phyloP scores from a whole-genome alignment of 2,888 invertebrate species.

The Chydorus sphaericus region DNA sequence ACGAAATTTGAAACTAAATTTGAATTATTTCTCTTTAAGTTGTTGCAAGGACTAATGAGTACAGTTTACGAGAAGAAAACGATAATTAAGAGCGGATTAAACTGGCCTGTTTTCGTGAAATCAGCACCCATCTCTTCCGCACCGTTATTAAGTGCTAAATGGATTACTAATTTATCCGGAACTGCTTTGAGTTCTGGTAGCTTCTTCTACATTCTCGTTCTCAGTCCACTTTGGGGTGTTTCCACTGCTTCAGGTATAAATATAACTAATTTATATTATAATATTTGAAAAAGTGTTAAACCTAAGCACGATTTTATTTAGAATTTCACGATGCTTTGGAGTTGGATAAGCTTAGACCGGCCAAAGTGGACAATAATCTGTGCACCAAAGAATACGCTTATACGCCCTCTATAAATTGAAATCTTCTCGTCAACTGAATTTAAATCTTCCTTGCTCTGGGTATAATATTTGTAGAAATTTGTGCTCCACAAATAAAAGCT shows the following conservation, averaged over 20 bases:
- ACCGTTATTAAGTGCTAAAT: background rate
- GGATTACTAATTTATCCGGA: background rate
- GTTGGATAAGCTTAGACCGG: background rate
- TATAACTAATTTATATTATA: too few relatives aligned
- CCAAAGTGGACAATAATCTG: background rate
- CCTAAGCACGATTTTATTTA: too few relatives aligned
- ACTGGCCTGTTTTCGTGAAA: background rate
- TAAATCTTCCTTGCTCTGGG: background rate
- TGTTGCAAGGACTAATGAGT: background rate
- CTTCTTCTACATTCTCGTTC: background rate
- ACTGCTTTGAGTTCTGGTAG: background rate
- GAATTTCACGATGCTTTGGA: background rate
- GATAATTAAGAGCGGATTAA: background rate
- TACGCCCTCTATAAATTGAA: slow-evolving; percentile 2
- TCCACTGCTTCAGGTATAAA: too few relatives aligned
- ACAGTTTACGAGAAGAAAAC: background rate
- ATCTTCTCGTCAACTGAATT: background rate
- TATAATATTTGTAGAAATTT: too few relatives aligned
- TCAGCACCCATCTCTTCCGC: background rate
- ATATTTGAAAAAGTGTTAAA: too few relatives aligned
- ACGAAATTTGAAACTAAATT: background rate
- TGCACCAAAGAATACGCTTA: slow-evolving; percentile 1
- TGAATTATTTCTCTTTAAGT: background rate
- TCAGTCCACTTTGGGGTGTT: background rate
- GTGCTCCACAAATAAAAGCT: too few relatives aligned